Conservation (phyloP, 1,140 invertebrate species). For the Scylla paramamosain region DNA sequence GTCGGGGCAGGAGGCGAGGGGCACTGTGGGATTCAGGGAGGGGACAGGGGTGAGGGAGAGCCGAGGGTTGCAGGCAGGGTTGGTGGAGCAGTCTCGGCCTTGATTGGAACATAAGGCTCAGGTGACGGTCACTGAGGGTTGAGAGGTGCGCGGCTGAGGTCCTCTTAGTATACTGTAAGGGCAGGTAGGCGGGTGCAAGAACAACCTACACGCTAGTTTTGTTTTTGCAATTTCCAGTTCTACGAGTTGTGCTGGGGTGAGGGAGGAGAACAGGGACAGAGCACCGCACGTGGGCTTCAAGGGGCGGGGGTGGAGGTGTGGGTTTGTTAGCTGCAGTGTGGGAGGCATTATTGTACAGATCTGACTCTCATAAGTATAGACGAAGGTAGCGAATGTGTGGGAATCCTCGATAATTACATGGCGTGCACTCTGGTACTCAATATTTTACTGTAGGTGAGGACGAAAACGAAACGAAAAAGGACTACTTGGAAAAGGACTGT, state of each 20-base stretch:
- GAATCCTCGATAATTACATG: too few relatives aligned
- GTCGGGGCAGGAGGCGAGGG: background rate
- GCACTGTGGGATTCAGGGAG: too few relatives aligned
- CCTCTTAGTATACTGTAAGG: background rate
- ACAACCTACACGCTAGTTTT: background rate
- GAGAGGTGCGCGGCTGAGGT: background rate
- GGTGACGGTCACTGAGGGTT: background rate
- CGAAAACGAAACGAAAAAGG: too few relatives aligned
- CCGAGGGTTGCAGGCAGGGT: background rate
- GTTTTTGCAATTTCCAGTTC: background rate
- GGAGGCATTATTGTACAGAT: too few relatives aligned
- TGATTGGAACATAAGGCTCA: constrained; percentile 4
- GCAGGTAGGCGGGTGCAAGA: background rate
- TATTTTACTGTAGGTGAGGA: too few relatives aligned
- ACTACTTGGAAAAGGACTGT: too few relatives aligned
- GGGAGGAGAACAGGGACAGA: background rate
- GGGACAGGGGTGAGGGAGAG: background rate
- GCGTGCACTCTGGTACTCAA: too few relatives aligned
- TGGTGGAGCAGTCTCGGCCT: background rate
- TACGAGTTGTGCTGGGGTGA: background rate
- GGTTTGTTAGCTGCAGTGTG: too few relatives aligned
- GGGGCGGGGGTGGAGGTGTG: too few relatives aligned
- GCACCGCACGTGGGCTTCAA: background rate
- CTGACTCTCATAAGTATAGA: too few relatives aligned
- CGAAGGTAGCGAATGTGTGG: too few relatives aligned